phyloP scores from a whole-genome alignment of 2,888 invertebrate species.

The Morpho deidamia region DNA sequence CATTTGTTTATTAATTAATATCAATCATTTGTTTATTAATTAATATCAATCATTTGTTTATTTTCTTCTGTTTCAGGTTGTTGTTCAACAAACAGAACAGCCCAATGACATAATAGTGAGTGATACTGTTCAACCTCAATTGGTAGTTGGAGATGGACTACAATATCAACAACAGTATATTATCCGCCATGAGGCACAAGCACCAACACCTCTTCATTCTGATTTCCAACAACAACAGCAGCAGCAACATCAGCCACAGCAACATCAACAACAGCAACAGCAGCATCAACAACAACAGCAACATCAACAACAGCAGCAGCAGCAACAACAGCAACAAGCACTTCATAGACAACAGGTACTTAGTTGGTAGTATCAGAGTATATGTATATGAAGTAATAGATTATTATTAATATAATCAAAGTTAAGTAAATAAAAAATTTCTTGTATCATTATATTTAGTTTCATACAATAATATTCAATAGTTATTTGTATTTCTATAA shows the following conservation, averaged over 20 bases:
- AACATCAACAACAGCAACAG: slow-evolving; percentile 42
- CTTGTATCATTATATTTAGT: no score
- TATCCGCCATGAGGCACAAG: slow-evolving; percentile 63
- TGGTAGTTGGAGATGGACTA: slow-evolving; percentile 66
- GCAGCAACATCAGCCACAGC: slow-evolving; percentile 43
- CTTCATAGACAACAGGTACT: slow-evolving; percentile 56
- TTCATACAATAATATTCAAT: no score
- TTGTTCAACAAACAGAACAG: slow-evolving; percentile 74
- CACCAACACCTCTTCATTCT: slow-evolving; percentile 49
- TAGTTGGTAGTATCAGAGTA: not conserved
- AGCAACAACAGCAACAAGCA: slow-evolving; percentile 38
- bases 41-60: not conserved
- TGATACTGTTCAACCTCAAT: slow-evolving; percentile 61
- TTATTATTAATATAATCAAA: no score
- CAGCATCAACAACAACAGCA: slow-evolving; percentile 41
- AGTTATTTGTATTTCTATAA: no score
- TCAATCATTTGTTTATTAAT: not conserved
- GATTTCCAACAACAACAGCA: slow-evolving; percentile 49
- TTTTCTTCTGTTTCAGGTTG: slow-evolving; percentile 46
- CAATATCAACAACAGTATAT: slow-evolving; percentile 72
- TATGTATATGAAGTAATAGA: no score
- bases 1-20: not conserved
- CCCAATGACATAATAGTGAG: slow-evolving; percentile 77
- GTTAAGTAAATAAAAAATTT: no score
- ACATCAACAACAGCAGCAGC: slow-evolving; percentile 43